Evolutionary conservation across 2,113 vertebrate genomes (phyloP).

Genomic region (Pterocles burchelli): DNA sequence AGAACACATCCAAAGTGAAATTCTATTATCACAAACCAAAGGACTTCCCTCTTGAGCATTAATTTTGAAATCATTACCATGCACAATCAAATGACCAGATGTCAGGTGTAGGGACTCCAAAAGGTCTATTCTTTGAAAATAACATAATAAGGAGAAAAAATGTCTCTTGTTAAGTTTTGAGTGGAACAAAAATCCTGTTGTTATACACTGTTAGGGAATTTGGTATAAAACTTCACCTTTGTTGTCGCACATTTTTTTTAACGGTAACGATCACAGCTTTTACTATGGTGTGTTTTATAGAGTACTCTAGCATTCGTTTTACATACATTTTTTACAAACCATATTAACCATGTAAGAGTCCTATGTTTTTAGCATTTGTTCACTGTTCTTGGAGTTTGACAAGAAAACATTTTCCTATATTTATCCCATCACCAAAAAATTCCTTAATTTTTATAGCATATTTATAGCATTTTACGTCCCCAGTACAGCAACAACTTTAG

Average conservation of each 20-base stretch:
- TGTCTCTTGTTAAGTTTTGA: neutral
- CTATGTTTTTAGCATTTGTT: neutral
- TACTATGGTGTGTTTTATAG: conserved; percentile 46
- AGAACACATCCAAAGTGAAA: neutral
- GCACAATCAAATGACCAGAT: neutral
- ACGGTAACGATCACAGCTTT: conserved; percentile 26
- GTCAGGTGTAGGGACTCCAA: neutral
- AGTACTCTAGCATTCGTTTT: conserved; percentile 18
- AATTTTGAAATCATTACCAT: neutral
- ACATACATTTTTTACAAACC: neutral
- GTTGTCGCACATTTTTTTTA: conserved; percentile 36
- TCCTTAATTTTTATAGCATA: neutral
- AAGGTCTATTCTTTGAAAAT: conserved; percentile 33
- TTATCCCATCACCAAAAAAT: neutral
- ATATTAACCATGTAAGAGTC: neutral
- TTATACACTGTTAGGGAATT: conserved; percentile 17
- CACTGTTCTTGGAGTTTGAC: neutral
- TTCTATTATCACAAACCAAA: neutral
- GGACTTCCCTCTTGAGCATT: neutral
- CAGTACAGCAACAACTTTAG: neutral
- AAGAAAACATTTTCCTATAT: neutral
- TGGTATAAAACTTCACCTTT: conserved; percentile 45
- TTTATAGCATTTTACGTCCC: neutral
- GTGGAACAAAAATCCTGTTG: neutral
- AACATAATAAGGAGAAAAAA: neutral